Evolutionary conservation across 1,140 invertebrate genomes (phyloP), one percentile per base, ranked within the genome.

Genomic region (Brachionus rubens): DNA sequence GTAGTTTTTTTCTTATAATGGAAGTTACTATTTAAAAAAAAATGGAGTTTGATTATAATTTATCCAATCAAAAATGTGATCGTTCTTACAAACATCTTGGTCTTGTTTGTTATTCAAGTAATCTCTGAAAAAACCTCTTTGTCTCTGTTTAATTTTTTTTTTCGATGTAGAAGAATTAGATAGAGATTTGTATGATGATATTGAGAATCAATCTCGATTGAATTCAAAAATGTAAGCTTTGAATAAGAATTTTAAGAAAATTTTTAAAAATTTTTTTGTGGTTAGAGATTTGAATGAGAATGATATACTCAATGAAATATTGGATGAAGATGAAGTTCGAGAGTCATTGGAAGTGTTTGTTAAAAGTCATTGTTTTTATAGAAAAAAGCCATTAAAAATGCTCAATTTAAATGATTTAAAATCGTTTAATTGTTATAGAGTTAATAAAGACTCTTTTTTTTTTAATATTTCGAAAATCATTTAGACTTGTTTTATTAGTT

Each of bases 91-190:
- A 59, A n/a, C 54, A 59, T 33, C 33, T 59, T 30, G 54, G 54
- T 16, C 30, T 59, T 3, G n/a, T 59, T 36, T 59, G 54, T 33
- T 59, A 59, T 59, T 59, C 54, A 59, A 33, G 54, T 59, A 59
- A 6, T n/a, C 16, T 59, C 6, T 19, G 26, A 26, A 24, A 21
- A 52, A 52, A 52, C 6, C 21, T 28, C 7, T 28, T 24, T 54
- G 24, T 9, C 28, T 10, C 6, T 12, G 14, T 30, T 33, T 33
- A n/a, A 14, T 59, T 40, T 36, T 59, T 12, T 59, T 36, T 36
- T 56, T 56, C 19, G n/a, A 59, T n/a, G n/a, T n/a, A 59, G 54
- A 59, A 59, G 54, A 59, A 33, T 59, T 59, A 59, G 54, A 59
- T 59, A 59, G 36, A 28, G 54, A 59, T 33, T 36, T 59, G n/a